Percentiles rank a stretch among this genome's conserved stretches.
phyloP scores from a whole-genome alignment of 2,797 vertebrate species.

The Sternotherus odoratus region DNA sequence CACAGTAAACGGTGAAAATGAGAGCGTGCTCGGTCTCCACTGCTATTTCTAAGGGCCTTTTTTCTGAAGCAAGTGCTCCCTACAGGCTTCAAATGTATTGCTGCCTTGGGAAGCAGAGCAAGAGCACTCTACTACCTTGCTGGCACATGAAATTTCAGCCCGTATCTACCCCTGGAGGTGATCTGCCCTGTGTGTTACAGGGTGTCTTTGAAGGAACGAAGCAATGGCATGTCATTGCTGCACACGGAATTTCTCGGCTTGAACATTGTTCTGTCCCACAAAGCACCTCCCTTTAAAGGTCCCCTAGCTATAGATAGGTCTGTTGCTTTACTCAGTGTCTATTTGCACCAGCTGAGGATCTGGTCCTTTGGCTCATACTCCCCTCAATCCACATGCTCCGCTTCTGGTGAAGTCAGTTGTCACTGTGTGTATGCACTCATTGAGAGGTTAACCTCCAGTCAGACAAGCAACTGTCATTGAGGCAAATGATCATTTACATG shows the following conservation, averaged over 20 bases:
- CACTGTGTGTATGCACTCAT: not conserved
- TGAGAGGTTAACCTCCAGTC: not conserved
- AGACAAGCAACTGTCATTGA: not conserved
- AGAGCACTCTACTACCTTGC: not conserved
- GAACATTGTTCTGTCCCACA: not conserved
- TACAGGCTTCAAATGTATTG: not conserved
- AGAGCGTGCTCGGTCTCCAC: not conserved
- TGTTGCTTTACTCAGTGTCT: not conserved
- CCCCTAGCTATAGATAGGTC: not conserved
- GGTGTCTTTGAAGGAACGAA: not conserved
- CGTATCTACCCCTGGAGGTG: not conserved
- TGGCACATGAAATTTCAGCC: not conserved
- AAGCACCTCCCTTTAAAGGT: not conserved
- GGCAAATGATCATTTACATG: not conserved
- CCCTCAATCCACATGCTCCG: fast-evolving
- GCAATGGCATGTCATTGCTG: not conserved
- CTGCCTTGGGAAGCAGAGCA: not conserved
- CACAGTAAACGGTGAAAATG: not conserved
- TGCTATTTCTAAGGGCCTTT: not conserved
- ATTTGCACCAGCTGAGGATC: not conserved
- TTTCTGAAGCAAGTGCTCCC: not conserved
- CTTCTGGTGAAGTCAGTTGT: fast-evolving
- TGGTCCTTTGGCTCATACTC: fast-evolving
- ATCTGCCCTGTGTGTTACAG: not conserved
- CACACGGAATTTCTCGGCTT: not conserved